These are phyloP conservation scores for Halesus radiatus DNA, from an alignment of 1,140 invertebrate genomes.

Conservation along the genomic window DNA sequence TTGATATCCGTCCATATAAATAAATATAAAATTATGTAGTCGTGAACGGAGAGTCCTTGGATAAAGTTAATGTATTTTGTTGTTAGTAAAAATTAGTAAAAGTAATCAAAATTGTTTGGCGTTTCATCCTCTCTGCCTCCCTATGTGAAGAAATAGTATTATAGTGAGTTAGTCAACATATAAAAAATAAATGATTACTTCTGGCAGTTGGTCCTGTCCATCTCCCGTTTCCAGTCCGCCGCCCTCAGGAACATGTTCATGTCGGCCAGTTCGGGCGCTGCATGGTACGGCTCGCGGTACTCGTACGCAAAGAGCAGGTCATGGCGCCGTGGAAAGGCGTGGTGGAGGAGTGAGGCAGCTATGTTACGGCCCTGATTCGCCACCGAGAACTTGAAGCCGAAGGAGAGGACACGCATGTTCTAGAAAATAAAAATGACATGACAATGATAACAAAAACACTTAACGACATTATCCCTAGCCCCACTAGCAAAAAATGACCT, in stretches of 20 bases:
- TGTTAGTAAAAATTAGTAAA: too few relatives aligned
- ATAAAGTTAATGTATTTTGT: too few relatives aligned
- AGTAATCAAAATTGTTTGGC: too few relatives aligned
- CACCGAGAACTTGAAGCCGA: slow-evolving; percentile 90
- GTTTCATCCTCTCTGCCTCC: too few relatives aligned
- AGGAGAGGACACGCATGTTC: slow-evolving; percentile 90
- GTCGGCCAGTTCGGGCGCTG: slow-evolving; percentile 61
- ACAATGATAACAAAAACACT: too few relatives aligned
- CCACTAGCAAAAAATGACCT: too few relatives aligned
- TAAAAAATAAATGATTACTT: slow-evolving; percentile 30
- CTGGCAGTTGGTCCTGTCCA: slow-evolving; percentile 60
- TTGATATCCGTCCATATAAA: too few relatives aligned
- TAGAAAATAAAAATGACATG: slow-evolving; percentile 62
- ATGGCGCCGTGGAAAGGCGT: slow-evolving; percentile 88
- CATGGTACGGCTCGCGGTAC: slow-evolving; percentile 73
- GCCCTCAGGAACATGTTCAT: slow-evolving; percentile 68
- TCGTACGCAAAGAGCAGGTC: slow-evolving; percentile 90
- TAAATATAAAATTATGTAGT: too few relatives aligned
- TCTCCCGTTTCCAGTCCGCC: slow-evolving; percentile 65
- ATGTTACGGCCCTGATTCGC: slow-evolving; percentile 84
- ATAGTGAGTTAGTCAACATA: not conserved
- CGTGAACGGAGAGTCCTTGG: too few relatives aligned
- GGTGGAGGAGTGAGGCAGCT: slow-evolving; percentile 86
- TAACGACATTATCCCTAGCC: too few relatives aligned
- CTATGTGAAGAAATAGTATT: too few relatives aligned